Evolutionary conservation across 2,888 invertebrate genomes (phyloP).

Genomic region (Drosophila fulvimacula): DNA sequence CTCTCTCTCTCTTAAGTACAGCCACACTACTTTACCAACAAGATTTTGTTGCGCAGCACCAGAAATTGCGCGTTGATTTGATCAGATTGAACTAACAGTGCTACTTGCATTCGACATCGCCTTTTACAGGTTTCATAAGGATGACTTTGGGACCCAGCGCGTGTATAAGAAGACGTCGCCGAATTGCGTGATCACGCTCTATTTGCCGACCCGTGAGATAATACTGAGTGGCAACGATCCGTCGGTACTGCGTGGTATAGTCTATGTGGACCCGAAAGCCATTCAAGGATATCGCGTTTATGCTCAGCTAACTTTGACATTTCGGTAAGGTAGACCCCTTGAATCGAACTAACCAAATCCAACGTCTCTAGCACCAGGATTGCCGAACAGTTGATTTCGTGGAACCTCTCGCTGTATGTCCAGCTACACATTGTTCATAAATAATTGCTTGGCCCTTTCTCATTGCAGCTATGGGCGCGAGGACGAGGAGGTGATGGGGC

Average conservation of each 20-base stretch:
- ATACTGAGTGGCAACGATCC: constrained; percentile 90
- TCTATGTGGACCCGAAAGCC: constrained; percentile 95
- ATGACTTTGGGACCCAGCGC: constrained; percentile 85
- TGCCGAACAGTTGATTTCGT: constrained; percentile 19
- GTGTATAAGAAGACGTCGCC: constrained; percentile 95
- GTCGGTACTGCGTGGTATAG: constrained; percentile 94
- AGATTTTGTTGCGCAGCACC: constrained; percentile 8
- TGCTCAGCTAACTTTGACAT: constrained; percentile 95
- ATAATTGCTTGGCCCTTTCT: constrained; percentile 30
- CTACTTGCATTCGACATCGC: background rate
- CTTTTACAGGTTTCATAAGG: constrained; percentile 61
- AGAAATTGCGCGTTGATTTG: background rate
- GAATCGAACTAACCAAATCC: background rate
- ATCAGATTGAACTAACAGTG: background rate
- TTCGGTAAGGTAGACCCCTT: constrained; percentile 88
- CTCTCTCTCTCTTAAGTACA: background rate
- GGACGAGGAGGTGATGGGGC: constrained; percentile 98
- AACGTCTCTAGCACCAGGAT: background rate
- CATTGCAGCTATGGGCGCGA: constrained; percentile 94
- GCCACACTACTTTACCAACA: constrained; percentile 12
- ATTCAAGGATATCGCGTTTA: constrained; percentile 91
- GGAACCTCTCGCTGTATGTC: constrained; percentile 3
- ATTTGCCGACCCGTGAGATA: constrained; percentile 92
- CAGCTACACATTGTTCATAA: constrained; percentile 19
- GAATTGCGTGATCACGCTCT: constrained; percentile 93